phyloP scores from a whole-genome alignment of 2,797 vertebrate genomes.

The Chaetophractus vellerosus region DNA sequence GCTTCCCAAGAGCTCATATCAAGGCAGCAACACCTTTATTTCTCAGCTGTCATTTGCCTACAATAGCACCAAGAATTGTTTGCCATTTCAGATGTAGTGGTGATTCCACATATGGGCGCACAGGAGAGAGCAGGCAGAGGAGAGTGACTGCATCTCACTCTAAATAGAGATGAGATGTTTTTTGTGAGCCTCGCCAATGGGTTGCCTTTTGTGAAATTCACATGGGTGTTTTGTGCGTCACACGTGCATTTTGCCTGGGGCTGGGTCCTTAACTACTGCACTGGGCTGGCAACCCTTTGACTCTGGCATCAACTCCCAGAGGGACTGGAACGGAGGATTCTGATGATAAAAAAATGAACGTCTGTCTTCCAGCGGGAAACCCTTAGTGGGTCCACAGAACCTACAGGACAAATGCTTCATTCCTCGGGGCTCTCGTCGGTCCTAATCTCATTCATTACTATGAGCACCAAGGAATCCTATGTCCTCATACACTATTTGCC shows the following conservation, averaged over 20 bases:
- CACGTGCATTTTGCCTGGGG: not conserved
- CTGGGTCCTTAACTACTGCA: not conserved
- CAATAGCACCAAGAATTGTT: not conserved
- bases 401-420: not conserved
- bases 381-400: not conserved
- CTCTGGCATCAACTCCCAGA: not conserved
- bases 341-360: not conserved
- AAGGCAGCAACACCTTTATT: not conserved
- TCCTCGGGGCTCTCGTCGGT: not conserved
- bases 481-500: not conserved
- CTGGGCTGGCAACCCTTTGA: not conserved
- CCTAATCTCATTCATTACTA: constrained; percentile 19
- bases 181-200: not conserved
- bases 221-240: not conserved
- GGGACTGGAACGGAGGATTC: not conserved
- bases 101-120: not conserved
- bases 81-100: not conserved
- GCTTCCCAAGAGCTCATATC: not conserved
- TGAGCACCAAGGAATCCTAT: not conserved
- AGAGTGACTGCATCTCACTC: no score
- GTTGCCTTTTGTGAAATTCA: not conserved
- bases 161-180: not conserved
- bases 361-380: not conserved
- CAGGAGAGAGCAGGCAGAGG: not conserved
- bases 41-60: not conserved